Base-by-base conservation (phyloP, 2,113 vertebrate species). In the Picathartes gymnocephalus region DNA sequence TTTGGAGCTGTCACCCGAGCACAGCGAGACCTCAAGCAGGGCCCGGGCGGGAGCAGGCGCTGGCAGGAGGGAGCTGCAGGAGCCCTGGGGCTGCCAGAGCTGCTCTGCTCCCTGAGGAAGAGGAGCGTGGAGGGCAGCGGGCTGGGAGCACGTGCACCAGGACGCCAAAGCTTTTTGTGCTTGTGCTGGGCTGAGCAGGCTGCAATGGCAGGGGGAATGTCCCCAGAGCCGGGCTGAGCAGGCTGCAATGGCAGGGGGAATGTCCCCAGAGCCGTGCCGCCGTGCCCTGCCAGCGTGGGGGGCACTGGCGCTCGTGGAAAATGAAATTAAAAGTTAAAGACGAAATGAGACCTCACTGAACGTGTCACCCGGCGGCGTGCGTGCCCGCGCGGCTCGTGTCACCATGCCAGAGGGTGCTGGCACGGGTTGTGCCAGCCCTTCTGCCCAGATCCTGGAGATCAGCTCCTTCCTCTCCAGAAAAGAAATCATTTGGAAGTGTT, bases 251-350 rank as follows among this genome's bases (percentile, higher is more conserved):
- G 50, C 69, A 35, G 11, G 21, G 69, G 9, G n/a, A 62, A 7
- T 1, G 18, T 31, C n/a, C 42, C 31, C 8, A 7, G 35, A 5
- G 4, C 15, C 1, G 3, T 8, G 27, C 27, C 57, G 5, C 23
- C 3, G 1, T 5, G 51, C 53, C 21, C 64, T 0, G 0, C 0
- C 8, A 1, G 31, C 1, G 0, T 2, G 27, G 5, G 15, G 37
- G 25, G 4, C 9, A 1, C 47, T 0, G 22, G n/a, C 2, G 0
- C 20, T 16, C 7, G 35, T 9, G 15, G 71, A 31, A 47, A 86
- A 42, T 11, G 3, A 21, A 47, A 13, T 1, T 3, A 10, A 17
- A 24, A 11, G 15, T 8, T 3, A 4, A 6, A 54, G 48, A 13
- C 4, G 15, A 4, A 44, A 4, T 10, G 9, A 5, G 45, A 7